These are phyloP conservation scores for Ennomos quercinarius DNA, from an alignment of 2,888 invertebrate genomes.

Conservation along the genomic window DNA sequence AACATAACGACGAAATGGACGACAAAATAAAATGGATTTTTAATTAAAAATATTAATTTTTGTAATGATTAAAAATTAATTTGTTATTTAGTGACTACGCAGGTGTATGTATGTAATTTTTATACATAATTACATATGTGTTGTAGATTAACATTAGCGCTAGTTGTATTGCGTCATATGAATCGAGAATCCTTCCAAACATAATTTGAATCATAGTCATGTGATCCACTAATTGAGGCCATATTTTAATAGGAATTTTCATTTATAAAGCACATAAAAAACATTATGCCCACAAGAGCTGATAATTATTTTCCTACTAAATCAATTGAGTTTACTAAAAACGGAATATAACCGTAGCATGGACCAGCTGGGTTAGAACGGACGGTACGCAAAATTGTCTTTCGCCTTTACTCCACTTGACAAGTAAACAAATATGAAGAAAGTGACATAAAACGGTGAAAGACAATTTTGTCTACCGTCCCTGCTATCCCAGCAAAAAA, in stretches of 20 bases:
- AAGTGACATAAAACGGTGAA: no score
- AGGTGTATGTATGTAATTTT: slow-evolving; percentile 66
- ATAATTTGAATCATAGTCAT: slow-evolving; percentile 39
- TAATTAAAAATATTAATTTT: slow-evolving; percentile 51
- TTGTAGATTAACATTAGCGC: slow-evolving; percentile 46
- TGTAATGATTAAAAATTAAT: slow-evolving; percentile 60
- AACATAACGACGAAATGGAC: slow-evolving; percentile 55
- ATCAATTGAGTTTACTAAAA: no score
- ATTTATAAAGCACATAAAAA: not conserved
- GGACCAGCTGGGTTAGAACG: no score
- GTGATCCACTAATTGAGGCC: slow-evolving; percentile 49
- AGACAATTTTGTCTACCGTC: no score
- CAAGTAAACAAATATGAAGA: no score
- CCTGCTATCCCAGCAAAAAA: no score
- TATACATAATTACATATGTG: slow-evolving; percentile 57
- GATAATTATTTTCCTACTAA: no score
- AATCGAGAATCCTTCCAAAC: slow-evolving; percentile 29
- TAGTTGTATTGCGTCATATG: slow-evolving; percentile 46
- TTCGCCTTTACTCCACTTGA: no score
- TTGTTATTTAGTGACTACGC: slow-evolving; percentile 82
- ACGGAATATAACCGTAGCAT: no score
- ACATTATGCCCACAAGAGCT: no score
- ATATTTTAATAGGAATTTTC: slow-evolving; percentile 20
- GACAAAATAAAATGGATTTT: slow-evolving; percentile 45
- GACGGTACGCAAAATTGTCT: no score